Base-by-base conservation (phyloP, 23 tunicate genomes). In the Ciona savignyi region DNA sequence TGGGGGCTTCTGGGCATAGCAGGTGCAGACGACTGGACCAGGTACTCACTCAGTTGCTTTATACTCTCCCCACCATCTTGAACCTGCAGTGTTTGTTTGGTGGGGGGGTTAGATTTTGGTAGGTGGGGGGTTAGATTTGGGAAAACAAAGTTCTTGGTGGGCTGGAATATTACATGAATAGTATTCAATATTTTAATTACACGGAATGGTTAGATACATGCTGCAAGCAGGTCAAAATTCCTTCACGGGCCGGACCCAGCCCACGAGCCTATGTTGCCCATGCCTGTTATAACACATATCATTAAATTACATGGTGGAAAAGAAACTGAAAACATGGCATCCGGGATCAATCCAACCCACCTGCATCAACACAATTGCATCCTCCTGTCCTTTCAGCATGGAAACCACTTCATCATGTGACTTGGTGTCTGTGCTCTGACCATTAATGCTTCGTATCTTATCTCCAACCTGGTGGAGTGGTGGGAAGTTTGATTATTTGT, bases 401-500 rank as follows among this genome's bases (percentile, higher is more conserved):
- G 29, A 60, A 24, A 83, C 97, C 32, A 90, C 89, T 32, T 95
- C 99, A 67, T 95, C 94, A 71, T 95, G 99, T n/a, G 99, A 78
- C 68, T 73, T 73, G 35, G 73, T 66, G 24, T 82, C 90, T 23
- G 95, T 83, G 23, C 87, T 86, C 32, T 80, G 85, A 1, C 99
- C 99, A 71, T 95, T 95, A 63, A 95, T 82, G 64, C 95, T 82
- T 80, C 87, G 35, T 6, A 95, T 87, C 33, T 72, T 79, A 32
- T 95, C 99, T 24, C 95, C 95, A 11, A 78, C 74, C 87, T 82
- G 70, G 64, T 32, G 9, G 1, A 23, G n/a, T n/a, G n/a, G n/a
- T n/a, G n/a, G n/a, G n/a, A n/a, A n/a, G n/a, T n/a, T n/a, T n/a
- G n/a, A n/a, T n/a, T n/a, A n/a, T n/a, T n/a, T n/a, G n/a, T n/a